phyloP scores from a whole-genome alignment of 2,888 invertebrate genomes.

The Luffia ferchaultella region DNA sequence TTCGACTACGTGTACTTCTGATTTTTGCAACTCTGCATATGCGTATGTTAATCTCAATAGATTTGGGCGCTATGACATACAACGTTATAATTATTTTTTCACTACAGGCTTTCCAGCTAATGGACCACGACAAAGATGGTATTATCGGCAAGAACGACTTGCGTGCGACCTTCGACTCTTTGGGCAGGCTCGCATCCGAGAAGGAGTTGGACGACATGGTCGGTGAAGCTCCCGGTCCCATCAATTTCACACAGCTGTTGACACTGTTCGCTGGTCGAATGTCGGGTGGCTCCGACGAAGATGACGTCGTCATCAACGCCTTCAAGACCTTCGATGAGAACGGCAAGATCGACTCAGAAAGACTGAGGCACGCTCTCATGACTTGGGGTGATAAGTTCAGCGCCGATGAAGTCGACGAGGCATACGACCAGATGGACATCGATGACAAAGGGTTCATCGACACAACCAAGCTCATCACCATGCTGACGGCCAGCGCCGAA shows the following conservation, averaged over 20 bases:
- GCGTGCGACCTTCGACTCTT: conserved; percentile 90
- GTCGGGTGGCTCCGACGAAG: conserved; percentile 92
- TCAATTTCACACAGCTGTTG: conserved; percentile 95
- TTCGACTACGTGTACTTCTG: too few relatives aligned
- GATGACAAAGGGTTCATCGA: conserved; percentile 92
- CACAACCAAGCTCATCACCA: conserved; percentile 84
- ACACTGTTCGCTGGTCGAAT: conserved; percentile 92
- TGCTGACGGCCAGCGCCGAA: conserved; percentile 87
- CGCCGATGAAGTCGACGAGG: conserved; percentile 88
- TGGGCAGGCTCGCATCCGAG: conserved; percentile 88
- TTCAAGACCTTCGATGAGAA: conserved; percentile 92
- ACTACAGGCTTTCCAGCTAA: conserved; percentile 88
- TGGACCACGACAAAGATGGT: conserved; percentile 96
- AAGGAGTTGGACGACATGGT: conserved; percentile 93
- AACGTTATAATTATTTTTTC: conserved; percentile 5
- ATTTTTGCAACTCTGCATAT: too few relatives aligned
- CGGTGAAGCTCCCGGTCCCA: conserved; percentile 86
- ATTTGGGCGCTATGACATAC: not conserved
- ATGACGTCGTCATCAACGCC: conserved; percentile 90
- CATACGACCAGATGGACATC: conserved; percentile 92
- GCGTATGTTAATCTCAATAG: too few relatives aligned
- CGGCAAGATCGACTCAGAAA: conserved; percentile 89
- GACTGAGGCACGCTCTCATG: conserved; percentile 90
- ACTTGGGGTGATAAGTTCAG: conserved; percentile 94
- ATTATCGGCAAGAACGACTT: conserved; percentile 90